Conservation (phyloP, 2,113 vertebrate species). For the Tachycineta bicolor region DNA sequence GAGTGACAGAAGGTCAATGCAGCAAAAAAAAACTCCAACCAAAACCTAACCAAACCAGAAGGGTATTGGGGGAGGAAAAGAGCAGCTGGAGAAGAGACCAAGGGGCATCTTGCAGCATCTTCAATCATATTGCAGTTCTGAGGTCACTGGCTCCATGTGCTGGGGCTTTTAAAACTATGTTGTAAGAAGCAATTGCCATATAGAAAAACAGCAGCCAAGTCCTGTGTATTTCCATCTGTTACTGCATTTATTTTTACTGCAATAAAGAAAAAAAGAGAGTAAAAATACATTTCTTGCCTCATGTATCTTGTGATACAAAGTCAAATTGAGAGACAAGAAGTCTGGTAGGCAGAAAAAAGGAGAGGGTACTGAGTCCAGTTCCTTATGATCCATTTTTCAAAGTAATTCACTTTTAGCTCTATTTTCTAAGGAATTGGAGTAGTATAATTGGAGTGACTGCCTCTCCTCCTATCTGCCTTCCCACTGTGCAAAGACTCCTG, state of each 20-base stretch:
- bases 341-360: neutral
- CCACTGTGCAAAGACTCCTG: neutral
- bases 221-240: neutral
- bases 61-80: accelerated
- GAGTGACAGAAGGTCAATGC: neutral
- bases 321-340: neutral
- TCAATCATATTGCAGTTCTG: neutral
- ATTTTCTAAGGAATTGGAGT: neutral
- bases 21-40: neutral
- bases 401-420: neutral
- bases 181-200: neutral
- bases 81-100: neutral
- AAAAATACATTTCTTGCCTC: neutral
- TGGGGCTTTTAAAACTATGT: neutral
- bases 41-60: neutral
- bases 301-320: neutral
- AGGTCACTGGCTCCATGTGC: neutral
- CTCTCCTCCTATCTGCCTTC: neutral
- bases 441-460: neutral
- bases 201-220: neutral
- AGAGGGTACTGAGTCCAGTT: neutral
- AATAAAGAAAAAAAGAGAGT: neutral
- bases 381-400: neutral
- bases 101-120: neutral
- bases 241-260: neutral